phyloP scores from a whole-genome alignment of 2,888 invertebrate species.

The Catocala fraxini region DNA sequence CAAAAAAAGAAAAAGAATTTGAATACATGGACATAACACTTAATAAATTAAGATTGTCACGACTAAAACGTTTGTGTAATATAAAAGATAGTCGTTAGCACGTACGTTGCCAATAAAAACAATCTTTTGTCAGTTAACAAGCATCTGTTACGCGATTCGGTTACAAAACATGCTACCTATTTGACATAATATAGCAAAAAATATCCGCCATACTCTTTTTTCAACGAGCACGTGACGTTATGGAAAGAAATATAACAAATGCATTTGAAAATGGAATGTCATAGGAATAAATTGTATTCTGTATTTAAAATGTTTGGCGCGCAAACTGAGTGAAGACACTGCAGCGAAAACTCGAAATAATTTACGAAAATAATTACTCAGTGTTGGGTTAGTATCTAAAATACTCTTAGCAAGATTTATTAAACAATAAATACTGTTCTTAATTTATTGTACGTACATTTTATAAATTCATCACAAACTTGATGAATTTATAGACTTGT shows the following conservation, averaged over 20 bases:
- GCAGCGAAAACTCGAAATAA: no score
- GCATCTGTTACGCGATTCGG: slow-evolving; percentile 56
- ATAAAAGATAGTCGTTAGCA: slow-evolving; percentile 52
- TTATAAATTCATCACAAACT: no score
- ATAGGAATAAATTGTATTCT: neutral
- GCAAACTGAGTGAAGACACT: no score
- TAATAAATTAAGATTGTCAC: slow-evolving; percentile 37
- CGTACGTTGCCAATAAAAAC: slow-evolving; percentile 51
- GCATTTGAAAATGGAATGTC: slow-evolving; percentile 1
- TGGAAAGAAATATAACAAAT: neutral
- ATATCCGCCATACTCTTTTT: slow-evolving; percentile 38
- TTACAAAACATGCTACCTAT: slow-evolving; percentile 51
- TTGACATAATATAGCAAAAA: slow-evolving; percentile 55
- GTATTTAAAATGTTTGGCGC: no score
- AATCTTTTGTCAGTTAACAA: slow-evolving; percentile 58
- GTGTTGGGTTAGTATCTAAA: no score
- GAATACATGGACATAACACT: slow-evolving; percentile 11
- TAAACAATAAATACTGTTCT: no score
- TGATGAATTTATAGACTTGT: neutral
- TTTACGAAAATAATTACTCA: no score
- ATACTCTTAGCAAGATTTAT: no score
- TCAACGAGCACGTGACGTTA: slow-evolving; percentile 14
- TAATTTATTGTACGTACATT: no score
- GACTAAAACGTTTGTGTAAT: slow-evolving; percentile 29
- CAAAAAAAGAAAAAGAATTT: neutral